Evolutionary conservation across 1,140 invertebrate species (phyloP), one percentile per base, ranked within the genome.

Genomic region (Cotesia vestalis): DNA sequence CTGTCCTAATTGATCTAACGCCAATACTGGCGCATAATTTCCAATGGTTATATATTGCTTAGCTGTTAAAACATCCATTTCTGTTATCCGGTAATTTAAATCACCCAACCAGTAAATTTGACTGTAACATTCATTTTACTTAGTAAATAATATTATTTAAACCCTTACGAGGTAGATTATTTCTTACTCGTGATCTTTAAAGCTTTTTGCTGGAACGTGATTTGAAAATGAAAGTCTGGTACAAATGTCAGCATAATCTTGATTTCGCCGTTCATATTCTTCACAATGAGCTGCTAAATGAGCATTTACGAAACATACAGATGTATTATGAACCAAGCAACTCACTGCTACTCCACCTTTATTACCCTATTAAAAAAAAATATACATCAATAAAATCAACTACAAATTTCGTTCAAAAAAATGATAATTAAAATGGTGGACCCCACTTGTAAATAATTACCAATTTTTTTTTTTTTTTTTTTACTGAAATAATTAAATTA

Each of bases 91-190:
- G 87, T 99, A 99, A 86, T 99, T 99, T 40, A 99, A 89, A 87
- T 99, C 98, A 27, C 98, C 98, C 76, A 99, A 85, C 98, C 98
- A 99, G 86, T 97, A 98, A 38, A 99, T 91, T 79, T 96, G 96
- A 86, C 92, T 92, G 82, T 73, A 89, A 87, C 76, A 36, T 69
- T n/a, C 75, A 78, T 34, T 35, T 34, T n/a, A 6, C 17, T 34
- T 61, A 11, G 9, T 61, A 12, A 57, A 57, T 27, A 27, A 4
- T 57, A 14, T 57, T 12, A 14, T 57, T 3, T 8, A 14, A 57
- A 57, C n/a, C 6, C n/a, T 14, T 11, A 17, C 8, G n/a, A 1
- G 6, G 20, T 4, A 57, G n/a, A 14, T 17, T 11, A 17, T 46
- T 2, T 6, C 91, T 89, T 88, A 95, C 94, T 99, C 96, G 87